Evolutionary conservation across 37 sponge, comb jelly and placozoan species (phyloP).

Genomic region (Dysidea cf. avara): DNA sequence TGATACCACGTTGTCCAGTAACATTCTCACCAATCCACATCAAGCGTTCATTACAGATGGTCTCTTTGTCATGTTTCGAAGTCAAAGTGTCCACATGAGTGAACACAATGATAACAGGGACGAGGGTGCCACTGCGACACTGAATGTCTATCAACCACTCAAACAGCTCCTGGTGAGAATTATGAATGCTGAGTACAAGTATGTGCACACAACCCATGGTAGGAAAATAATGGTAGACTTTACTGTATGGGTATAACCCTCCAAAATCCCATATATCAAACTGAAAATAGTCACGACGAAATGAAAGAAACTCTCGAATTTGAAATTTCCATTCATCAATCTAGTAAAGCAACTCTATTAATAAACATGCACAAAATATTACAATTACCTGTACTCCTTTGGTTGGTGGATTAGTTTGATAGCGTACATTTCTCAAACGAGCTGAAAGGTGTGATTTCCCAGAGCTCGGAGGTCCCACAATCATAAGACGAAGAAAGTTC

Average conservation of each 20-base stretch:
- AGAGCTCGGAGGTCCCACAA: constrained; percentile 46
- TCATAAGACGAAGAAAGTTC: constrained; percentile 39
- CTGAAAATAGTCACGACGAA: constrained; percentile 23
- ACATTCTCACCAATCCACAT: not conserved
- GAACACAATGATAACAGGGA: constrained; percentile 67
- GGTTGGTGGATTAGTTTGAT: not conserved
- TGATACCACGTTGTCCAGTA: not conserved
- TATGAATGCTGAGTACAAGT: constrained; percentile 28
- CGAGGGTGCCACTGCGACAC: constrained; percentile 5
- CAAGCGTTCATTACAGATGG: constrained; percentile 4
- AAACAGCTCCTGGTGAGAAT: not conserved
- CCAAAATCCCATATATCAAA: constrained; percentile 73
- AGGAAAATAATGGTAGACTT: constrained; percentile 48
- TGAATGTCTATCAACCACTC: constrained; percentile 59
- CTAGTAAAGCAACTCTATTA: not conserved
- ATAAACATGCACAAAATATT: no score
- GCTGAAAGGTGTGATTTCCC: constrained; percentile 52
- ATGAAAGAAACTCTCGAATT: constrained; percentile 19
- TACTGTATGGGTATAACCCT: constrained; percentile 23
- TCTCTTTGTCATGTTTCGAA: constrained; percentile 35
- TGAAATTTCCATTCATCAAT: constrained; percentile 46
- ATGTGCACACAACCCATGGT: constrained; percentile 53
- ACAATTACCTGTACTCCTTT: constrained; percentile 50
- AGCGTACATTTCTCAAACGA: constrained; percentile 24
- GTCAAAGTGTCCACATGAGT: constrained; percentile 48